phyloP scores from a whole-genome alignment of 2,113 vertebrate genomes.

The Pelodiscus sinensis region DNA sequence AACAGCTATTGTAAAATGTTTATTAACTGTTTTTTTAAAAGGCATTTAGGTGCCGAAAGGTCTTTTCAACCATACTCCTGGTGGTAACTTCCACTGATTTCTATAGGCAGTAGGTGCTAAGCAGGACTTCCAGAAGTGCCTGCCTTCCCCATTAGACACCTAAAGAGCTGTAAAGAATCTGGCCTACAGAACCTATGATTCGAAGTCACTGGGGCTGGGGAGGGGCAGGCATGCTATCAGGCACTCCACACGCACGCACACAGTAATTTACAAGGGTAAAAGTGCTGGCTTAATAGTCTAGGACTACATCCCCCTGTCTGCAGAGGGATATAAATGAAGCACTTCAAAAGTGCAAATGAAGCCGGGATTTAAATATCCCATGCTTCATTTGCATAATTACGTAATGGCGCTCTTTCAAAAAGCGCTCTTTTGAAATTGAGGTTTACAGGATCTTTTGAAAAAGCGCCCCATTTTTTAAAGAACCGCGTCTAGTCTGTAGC shows the following conservation, averaged over 20 bases:
- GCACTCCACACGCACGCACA: background rate
- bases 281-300: background rate
- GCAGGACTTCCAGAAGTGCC: background rate
- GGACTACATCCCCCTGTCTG: too few species aligned
- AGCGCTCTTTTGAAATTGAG: too few species aligned
- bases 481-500: too few species aligned
- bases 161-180: background rate
- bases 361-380: too few species aligned
- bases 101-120: accelerated
- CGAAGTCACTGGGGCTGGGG: background rate
- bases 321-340: too few species aligned
- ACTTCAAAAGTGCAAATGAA: too few species aligned
- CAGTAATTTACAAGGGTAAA: background rate
- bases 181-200: background rate
- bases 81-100: accelerated
- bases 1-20: background rate
- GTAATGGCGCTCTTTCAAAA: too few species aligned
- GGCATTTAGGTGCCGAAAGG: background rate
- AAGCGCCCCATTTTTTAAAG: too few species aligned
- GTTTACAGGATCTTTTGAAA: too few species aligned
- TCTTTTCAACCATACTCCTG: accelerated
- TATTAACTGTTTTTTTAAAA: background rate
- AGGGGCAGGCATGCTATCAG: too few species aligned
- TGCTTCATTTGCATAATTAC: too few species aligned
- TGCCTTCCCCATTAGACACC: background rate